These are phyloP conservation scores for Coilia nasus DNA, from an alignment of 2,797 vertebrate genomes.

Conservation along the genomic window DNA sequence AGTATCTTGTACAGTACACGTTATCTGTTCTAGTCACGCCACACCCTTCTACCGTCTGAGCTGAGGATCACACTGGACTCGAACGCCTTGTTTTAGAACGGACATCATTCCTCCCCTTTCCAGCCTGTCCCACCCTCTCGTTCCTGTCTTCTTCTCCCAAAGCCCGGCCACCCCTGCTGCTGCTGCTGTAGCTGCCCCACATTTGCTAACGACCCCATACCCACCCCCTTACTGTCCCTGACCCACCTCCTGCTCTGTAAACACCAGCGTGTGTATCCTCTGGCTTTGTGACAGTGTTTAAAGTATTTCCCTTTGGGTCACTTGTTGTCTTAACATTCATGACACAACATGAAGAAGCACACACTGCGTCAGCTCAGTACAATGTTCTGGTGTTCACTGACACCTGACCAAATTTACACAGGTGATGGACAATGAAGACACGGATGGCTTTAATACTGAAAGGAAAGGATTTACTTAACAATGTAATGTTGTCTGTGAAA, in stretches of 20 bases:
- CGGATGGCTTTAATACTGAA: background rate
- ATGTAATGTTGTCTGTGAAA: background rate
- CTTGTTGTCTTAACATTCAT: constrained; percentile 35
- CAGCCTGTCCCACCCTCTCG: background rate
- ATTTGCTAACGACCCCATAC: constrained; percentile 57
- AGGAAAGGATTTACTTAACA: background rate
- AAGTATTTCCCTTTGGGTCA: background rate
- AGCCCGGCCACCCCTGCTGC: constrained; percentile 69
- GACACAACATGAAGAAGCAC: constrained; percentile 7
- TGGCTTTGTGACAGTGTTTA: constrained; percentile 47
- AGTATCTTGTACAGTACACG: background rate
- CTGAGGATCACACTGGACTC: background rate
- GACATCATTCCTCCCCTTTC: background rate
- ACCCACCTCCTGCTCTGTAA: constrained; percentile 36
- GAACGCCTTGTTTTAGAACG: background rate
- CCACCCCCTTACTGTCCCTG: background rate
- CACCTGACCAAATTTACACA: constrained; percentile 5
- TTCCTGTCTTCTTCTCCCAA: background rate
- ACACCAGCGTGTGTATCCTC: constrained; percentile 56
- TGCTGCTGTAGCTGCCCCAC: constrained; percentile 50
- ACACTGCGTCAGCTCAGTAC: background rate
- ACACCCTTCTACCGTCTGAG: constrained; percentile 20
- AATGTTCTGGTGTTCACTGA: background rate
- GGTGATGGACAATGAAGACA: background rate
- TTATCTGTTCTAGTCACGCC: background rate